phyloP scores from a whole-genome alignment of 2,797 vertebrate species.

The Cyprinodon diabolis region DNA sequence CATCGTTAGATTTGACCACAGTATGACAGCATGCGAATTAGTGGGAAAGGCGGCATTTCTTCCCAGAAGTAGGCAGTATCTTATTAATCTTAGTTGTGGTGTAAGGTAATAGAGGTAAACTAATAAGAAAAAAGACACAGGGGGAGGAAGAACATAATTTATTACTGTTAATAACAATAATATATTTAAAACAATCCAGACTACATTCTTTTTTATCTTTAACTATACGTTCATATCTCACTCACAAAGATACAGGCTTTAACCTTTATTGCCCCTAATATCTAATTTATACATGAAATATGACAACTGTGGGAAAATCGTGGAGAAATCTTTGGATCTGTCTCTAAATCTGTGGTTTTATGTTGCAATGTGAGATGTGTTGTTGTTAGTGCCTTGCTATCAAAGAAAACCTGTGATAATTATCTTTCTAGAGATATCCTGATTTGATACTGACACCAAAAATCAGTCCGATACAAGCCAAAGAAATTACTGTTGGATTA shows the following conservation, averaged over 20 bases:
- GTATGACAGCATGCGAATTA: neutral
- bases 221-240: neutral
- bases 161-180: neutral
- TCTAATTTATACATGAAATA: no score
- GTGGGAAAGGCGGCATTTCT: slow-evolving; percentile 1
- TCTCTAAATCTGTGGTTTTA: no score
- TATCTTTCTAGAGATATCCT: no score
- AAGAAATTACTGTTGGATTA: no score
- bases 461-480: no score
- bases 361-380: no score
- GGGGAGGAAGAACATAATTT: neutral
- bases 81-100: neutral
- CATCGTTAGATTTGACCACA: slow-evolving; percentile 2
- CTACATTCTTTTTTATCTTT: neutral
- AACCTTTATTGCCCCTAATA: neutral
- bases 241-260: neutral
- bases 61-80: neutral
- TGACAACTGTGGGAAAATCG: no score
- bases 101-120: slow-evolving; percentile 11
- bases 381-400: no score
- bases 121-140: slow-evolving; percentile 7
- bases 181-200: neutral
- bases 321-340: no score
- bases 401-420: no score
- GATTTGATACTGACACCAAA: no score